Base-by-base conservation (phyloP, 2,113 vertebrate species). In the Zeus faber region DNA sequence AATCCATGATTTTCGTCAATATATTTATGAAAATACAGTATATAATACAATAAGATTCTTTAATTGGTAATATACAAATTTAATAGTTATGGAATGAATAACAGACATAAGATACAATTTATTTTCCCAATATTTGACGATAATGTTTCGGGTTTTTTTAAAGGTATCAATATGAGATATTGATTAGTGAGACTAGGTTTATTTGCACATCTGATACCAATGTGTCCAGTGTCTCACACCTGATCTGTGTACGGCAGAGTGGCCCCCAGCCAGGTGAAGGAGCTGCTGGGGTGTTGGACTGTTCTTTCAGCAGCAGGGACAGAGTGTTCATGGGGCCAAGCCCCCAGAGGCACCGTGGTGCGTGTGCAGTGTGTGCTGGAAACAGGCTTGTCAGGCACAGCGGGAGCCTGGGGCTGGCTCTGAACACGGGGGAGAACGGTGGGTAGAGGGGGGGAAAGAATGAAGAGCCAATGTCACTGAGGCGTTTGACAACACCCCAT, bases 201-300 rank as follows among this genome's bases (percentile, higher is more conserved):
- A 9, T 43, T 2, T 43, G 40, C 8, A 14, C 33, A 37, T 43
- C 16, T 9, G 17, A 43, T 43, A 43, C 16, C 40, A 43, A 20
- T 20, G 5, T 43, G 14, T 5, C 4, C 27, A 29, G 27, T 9
- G 9, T 29, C 27, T 29, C 27, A 29, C 27, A 29, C 4, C 27
- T 29, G 33, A n/a, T n/a, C 33, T n/a, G n/a, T n/a, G n/a, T n/a
- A n/a, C 18, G 10, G 45, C 10, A 4, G 13, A 40, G 53, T 17
- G 49, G 67, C 53, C 62, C 50, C 58, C 50, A 55, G 57, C 53
- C 65, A 75, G 73, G 65, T 74, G 67, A 62, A 74, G 49, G 71
- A 72, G 70, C 62, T 50, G 40, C 49, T n/a, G 54, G 61, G 61
- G 62, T 66, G 58, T 67, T 58, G 50, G 54, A 63, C 71, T 58